Conservation (phyloP, 1,140 invertebrate genomes). For the Aphelenchoides besseyi region DNA sequence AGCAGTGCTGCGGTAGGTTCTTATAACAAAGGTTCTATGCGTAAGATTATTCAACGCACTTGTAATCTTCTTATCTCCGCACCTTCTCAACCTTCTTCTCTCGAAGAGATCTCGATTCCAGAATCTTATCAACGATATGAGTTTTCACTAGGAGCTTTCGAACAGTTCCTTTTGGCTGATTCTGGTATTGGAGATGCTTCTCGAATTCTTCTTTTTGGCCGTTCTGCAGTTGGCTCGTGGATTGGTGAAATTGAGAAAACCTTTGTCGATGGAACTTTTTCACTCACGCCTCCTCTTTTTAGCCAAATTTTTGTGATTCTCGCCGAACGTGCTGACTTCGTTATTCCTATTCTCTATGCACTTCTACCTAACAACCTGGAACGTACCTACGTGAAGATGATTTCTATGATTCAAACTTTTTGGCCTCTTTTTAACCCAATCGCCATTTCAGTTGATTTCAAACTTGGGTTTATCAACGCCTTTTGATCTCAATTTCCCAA, state of each 20-base stretch:
- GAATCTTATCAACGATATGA: neutral
- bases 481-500: neutral
- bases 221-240: neutral
- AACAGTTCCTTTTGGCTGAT: slow-evolving; percentile 2
- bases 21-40: neutral
- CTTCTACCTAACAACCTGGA: neutral
- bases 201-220: neutral
- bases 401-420: neutral
- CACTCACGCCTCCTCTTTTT: slow-evolving; percentile 12
- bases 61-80: neutral
- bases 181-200: neutral
- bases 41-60: slow-evolving; percentile 7
- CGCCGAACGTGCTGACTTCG: slow-evolving; percentile 16
- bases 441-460: neutral
- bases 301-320: slow-evolving; percentile 26
- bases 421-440: neutral
- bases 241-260: neutral
- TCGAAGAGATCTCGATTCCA: neutral
- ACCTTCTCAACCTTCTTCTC: neutral
- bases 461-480: neutral
- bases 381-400: neutral
- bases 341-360: neutral
- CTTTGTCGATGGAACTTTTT: slow-evolving; percentile 58
- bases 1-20: neutral
- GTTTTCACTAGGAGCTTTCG: neutral